Evolutionary conservation across 2,888 invertebrate species (phyloP), one percentile per base, ranked within the genome.

Genomic region (Ectemnius cavifrons): DNA sequence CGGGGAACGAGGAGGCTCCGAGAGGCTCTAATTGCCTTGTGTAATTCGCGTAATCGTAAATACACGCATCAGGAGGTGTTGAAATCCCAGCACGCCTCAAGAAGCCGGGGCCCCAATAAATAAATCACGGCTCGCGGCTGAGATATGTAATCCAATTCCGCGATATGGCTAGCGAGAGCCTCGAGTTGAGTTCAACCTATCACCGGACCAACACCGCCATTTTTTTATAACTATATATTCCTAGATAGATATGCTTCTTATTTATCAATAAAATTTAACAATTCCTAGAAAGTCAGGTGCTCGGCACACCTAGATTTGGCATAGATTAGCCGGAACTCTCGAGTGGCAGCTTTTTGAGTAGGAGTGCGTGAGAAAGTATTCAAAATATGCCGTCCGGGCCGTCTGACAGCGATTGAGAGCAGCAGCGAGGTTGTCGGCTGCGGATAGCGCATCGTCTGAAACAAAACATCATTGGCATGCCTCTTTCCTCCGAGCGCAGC

Each of bases 31-130:
- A 88, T 87, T 88, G 87, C 85, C 84, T 85, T 81, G 85, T 82
- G 86, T 88, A 87, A 88, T 87, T 87, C 84, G 84, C 86, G 84
- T 87, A 87, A 88, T 86, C 84, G 88, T 86, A 88, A 88, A 88
- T 87, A 85, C 80, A 83, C 86, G 85, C 84, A 86, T 87, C 80
- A 81, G 81, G 80, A 88, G 86, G 86, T 88, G 88, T 87, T 86
- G 88, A 88, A 88, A 87, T 68, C 73, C 70, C 75, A 78, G 81
- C 83, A 80, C 81, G 80, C 81, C 83, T 84, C 82, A 75, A 83
- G 83, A 84, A 83, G 80, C 84, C 71, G 66, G 76, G 60, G 67
- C 64, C 37, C 8, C 84, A 84, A 86, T 86, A 86, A 86, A 88
- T 88, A 88, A 88, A 88, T 88, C 87, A 88, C 87, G 83, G 79